These are phyloP conservation scores for Diabrotica balteata DNA, from an alignment of 2,888 invertebrate genomes.

Conservation along the genomic window DNA sequence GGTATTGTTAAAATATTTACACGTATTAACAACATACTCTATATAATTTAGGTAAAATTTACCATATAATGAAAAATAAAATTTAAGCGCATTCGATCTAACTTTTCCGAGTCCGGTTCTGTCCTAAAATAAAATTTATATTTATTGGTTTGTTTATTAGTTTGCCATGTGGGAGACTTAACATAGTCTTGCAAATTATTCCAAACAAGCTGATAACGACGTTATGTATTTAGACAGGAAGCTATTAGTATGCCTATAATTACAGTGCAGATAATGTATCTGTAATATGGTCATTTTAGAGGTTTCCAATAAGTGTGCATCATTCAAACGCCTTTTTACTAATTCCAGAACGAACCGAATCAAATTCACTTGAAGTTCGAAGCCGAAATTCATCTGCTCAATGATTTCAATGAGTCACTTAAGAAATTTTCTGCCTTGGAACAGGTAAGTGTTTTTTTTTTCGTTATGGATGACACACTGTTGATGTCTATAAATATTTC, in stretches of 20 bases:
- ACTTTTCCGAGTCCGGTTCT: neutral
- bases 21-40: too few relatives aligned
- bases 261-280: neutral
- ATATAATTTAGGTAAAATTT: too few relatives aligned
- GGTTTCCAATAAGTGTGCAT: neutral
- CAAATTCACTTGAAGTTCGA: slow-evolving; percentile 68
- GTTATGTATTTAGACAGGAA: neutral
- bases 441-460: slow-evolving; percentile 51
- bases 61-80: too few relatives aligned
- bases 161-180: slow-evolving; percentile 2
- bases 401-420: slow-evolving; percentile 68
- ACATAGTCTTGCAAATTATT: slow-evolving; percentile 13
- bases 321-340: slow-evolving; percentile 14
- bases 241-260: neutral
- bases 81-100: too few relatives aligned
- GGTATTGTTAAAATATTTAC: too few relatives aligned
- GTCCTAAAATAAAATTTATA: slow-evolving; percentile 15
- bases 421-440: slow-evolving; percentile 66
- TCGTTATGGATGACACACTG: neutral
- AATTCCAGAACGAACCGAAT: slow-evolving; percentile 54
- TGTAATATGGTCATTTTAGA: neutral
- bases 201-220: neutral
- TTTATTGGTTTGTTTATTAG: slow-evolving; percentile 3
- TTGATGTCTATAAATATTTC: too few relatives aligned
- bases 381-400: slow-evolving; percentile 67